phyloP scores from a whole-genome alignment of 2,797 vertebrate genomes.

The Acrossocheilus fasciatus region DNA sequence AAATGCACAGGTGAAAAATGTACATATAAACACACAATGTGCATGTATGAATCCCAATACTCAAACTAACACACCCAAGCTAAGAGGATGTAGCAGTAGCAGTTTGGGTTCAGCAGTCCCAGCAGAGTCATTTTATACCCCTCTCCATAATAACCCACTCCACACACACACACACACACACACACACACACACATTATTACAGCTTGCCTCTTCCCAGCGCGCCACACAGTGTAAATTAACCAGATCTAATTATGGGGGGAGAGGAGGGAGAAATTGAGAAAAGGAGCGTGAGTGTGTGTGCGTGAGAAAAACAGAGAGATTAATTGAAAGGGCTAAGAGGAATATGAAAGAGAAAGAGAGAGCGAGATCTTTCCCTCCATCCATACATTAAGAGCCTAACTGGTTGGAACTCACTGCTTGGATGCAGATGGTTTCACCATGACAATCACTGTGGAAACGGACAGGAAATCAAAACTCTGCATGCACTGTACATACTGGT shows the following conservation, averaged over 20 bases:
- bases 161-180: slow-evolving; percentile 26
- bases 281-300: slow-evolving; percentile 22
- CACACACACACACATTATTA: slow-evolving; percentile 67
- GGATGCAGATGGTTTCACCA: slow-evolving; percentile 64
- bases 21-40: not conserved
- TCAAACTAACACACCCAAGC: slow-evolving; percentile 25
- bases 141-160: slow-evolving; percentile 48
- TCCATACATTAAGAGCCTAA: slow-evolving; percentile 62
- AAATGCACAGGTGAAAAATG: slow-evolving; percentile 1
- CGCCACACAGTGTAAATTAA: slow-evolving; percentile 69
- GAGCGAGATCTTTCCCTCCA: slow-evolving; percentile 62
- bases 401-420: slow-evolving; percentile 61
- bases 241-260: slow-evolving; percentile 76
- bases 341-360: slow-evolving; percentile 28
- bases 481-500: not conserved
- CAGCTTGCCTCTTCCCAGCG: slow-evolving; percentile 71
- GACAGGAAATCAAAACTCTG: slow-evolving; percentile 68
- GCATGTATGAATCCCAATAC: slow-evolving; percentile 9
- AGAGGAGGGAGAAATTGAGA: slow-evolving; percentile 60
- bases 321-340: slow-evolving; percentile 21
- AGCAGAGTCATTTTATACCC: slow-evolving; percentile 35
- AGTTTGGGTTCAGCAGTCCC: slow-evolving; percentile 25
- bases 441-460: slow-evolving; percentile 71
- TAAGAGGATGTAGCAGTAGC: slow-evolving; percentile 35
- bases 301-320: slow-evolving; percentile 37